Evolutionary conservation across 2,888 invertebrate genomes (phyloP).

Genomic region (Acrocyrtus sp.): DNA sequence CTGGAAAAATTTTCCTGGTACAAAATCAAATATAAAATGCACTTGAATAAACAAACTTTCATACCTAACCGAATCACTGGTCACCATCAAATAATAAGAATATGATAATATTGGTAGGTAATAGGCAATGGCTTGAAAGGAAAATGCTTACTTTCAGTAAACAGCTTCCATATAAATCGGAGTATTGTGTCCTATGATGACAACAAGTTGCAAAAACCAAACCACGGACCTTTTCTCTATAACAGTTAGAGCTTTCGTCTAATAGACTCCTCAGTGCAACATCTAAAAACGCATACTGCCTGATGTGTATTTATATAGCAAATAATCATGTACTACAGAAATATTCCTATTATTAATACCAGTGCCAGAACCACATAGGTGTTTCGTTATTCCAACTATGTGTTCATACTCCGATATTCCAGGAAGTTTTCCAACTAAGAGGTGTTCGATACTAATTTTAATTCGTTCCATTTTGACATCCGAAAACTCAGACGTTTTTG

Average conservation of each 20-base stretch:
- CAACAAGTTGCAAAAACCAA: constrained; percentile 87
- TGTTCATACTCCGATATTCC: constrained; percentile 67
- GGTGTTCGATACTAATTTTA: constrained; percentile 84
- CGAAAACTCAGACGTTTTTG: constrained; percentile 67
- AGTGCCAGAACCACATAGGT: constrained; percentile 89
- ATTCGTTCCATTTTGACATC: constrained; percentile 72
- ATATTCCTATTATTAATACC: too few species aligned
- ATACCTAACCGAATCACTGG: too few species aligned
- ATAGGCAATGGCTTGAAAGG: too few species aligned
- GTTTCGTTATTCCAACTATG: constrained; percentile 82
- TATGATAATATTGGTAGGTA: too few species aligned
- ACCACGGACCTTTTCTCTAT: constrained; percentile 68
- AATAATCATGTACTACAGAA: not conserved
- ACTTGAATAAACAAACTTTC: too few species aligned
- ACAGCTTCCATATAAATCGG: constrained; percentile 75
- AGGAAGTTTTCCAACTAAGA: constrained; percentile 73
- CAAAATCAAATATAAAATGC: too few species aligned
- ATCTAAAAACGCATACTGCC: too few species aligned
- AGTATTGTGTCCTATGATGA: constrained; percentile 85
- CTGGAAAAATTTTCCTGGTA: constrained; percentile 14
- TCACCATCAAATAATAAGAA: not conserved
- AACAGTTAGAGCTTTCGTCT: constrained; percentile 65
- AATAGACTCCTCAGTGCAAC: constrained; percentile 77
- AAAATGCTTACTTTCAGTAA: constrained; percentile 71
- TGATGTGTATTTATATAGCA: too few species aligned